Conservation (phyloP, 2,888 invertebrate genomes). For the Ophion ventricosus region DNA sequence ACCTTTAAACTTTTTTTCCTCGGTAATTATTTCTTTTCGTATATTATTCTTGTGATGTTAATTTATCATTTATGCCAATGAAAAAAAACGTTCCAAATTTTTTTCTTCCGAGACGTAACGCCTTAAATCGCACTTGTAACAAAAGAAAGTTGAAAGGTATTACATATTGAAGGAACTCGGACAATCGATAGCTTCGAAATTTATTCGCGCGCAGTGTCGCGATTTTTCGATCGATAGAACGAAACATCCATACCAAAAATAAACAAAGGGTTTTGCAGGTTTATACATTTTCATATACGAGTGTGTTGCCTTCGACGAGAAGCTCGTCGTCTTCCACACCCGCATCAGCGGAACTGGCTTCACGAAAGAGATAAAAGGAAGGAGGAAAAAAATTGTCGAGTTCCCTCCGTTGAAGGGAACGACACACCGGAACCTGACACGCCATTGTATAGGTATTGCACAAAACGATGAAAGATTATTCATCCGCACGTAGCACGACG, state of each 20-base stretch:
- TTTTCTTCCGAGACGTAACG: no score
- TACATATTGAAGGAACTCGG: neutral
- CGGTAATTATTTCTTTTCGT: no score
- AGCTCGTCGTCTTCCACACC: conserved; percentile 17
- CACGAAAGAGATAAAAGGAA: conserved; percentile 11
- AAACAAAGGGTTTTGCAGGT: no score
- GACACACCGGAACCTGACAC: conserved; percentile 72
- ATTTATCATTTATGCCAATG: no score
- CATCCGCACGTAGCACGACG: conserved; percentile 69
- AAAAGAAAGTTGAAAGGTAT: neutral
- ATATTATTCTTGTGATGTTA: no score
- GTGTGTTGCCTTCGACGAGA: conserved; percentile 1
- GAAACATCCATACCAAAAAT: no score
- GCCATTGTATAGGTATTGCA: conserved; percentile 69
- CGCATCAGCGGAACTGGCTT: conserved; percentile 32
- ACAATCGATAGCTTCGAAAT: no score
- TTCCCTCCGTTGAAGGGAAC: conserved; percentile 23
- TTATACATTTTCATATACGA: no score
- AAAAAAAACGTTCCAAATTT: no score
- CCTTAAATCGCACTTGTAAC: neutral
- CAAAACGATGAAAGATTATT: conserved; percentile 78
- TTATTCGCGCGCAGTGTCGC: no score
- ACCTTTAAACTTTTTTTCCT: no score
- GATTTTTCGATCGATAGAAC: no score
- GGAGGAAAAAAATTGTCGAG: conserved; percentile 16